Conservation (phyloP, 1,140 invertebrate genomes). For the Aplysia californica region DNA sequence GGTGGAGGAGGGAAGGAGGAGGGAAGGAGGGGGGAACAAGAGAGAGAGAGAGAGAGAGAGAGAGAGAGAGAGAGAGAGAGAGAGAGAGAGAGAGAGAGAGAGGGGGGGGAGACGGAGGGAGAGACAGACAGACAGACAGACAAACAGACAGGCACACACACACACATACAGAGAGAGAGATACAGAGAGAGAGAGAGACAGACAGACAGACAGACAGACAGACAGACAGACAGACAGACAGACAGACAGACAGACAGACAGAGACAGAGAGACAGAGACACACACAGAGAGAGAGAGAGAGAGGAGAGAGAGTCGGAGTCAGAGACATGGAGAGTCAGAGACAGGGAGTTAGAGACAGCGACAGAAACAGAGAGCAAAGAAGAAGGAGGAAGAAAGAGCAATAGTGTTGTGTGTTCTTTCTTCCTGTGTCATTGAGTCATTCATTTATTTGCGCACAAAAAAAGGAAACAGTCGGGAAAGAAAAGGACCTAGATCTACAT, state of each 20-base stretch:
- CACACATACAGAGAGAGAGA: too few species aligned
- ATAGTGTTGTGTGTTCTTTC: too few species aligned
- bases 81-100: neutral
- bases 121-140: too few species aligned
- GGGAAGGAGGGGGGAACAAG: neutral
- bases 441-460: too few species aligned
- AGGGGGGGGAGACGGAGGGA: too few species aligned
- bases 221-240: neutral
- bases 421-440: too few species aligned
- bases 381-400: slow-evolving; percentile 1
- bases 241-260: neutral
- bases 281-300: neutral
- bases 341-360: slow-evolving; percentile 6
- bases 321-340: neutral
- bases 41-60: neutral
- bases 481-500: neutral
- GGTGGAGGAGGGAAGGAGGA: neutral
- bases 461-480: neutral
- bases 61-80: too few species aligned
- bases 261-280: neutral
- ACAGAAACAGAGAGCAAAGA: slow-evolving; percentile 6
- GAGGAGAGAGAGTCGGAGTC: neutral
- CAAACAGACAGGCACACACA: too few species aligned
- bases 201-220: neutral
- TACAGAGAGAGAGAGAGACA: slow-evolving; percentile 1